These are phyloP conservation scores for Orientallactaga sibirica DNA, from an alignment of 2,797 vertebrate species.

Conservation along the genomic window DNA sequence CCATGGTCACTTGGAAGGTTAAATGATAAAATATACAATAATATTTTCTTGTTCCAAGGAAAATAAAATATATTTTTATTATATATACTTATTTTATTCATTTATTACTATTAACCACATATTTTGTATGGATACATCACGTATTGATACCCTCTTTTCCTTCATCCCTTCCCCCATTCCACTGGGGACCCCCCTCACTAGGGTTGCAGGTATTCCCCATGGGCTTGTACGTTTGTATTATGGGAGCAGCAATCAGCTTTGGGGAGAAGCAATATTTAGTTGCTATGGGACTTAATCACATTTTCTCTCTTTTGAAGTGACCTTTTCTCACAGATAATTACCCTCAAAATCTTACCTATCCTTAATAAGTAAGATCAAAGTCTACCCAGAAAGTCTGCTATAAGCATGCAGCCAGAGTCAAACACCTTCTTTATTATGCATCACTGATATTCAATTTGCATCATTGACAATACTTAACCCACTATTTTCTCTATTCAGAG, in stretches of 20 bases:
- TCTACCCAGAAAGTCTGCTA: not conserved
- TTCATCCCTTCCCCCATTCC: too few relatives aligned
- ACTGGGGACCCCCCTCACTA: too few relatives aligned
- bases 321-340: not conserved
- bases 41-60: not conserved
- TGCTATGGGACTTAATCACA: not conserved
- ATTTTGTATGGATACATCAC: too few relatives aligned
- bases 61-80: not conserved
- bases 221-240: too few relatives aligned
- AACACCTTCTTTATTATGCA: not conserved
- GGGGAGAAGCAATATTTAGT: not conserved
- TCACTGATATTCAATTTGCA: not conserved
- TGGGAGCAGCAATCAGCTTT: too few relatives aligned
- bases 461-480: not conserved
- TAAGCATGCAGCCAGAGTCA: not conserved
- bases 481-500: conserved; percentile 35
- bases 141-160: too few relatives aligned
- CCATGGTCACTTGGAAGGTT: not conserved
- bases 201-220: too few relatives aligned
- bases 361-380: conserved; percentile 10
- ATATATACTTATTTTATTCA: too few relatives aligned
- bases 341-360: not conserved
- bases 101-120: too few relatives aligned
- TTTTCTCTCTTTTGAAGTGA: not conserved
- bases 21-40: not conserved